Evolutionary conservation across 2,113 vertebrate genomes (phyloP).

Genomic region (Rhynchomys soricoides): DNA sequence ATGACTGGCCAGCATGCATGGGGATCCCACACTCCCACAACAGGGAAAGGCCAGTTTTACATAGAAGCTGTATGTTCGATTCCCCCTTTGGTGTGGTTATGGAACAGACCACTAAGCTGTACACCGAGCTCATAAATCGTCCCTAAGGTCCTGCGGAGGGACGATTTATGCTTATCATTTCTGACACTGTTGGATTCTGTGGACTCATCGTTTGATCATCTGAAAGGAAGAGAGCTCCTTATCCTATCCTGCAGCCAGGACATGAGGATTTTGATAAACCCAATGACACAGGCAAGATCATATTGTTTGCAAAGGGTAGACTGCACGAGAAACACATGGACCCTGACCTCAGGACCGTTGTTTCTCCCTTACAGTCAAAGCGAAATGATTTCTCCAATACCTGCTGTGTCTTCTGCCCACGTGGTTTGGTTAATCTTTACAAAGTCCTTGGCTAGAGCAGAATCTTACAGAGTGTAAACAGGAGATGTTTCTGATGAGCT

Average conservation of each 20-base stretch:
- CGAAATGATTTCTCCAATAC: constrained; percentile 38
- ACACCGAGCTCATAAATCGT: background rate
- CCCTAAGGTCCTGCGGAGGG: constrained; percentile 13
- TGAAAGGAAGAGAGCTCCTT: background rate
- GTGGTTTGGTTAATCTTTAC: constrained; percentile 76
- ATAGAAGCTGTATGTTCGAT: background rate
- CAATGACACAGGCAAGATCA: background rate
- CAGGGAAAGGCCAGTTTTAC: background rate
- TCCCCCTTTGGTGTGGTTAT: background rate
- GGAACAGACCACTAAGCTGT: background rate
- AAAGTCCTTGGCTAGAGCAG: constrained; percentile 61
- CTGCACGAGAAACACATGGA: background rate
- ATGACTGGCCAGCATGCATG: fast-evolving
- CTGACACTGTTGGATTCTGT: background rate
- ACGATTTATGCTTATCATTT: background rate
- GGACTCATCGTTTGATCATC: background rate
- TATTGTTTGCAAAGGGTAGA: background rate
- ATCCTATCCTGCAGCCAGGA: background rate
- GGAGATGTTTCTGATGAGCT: constrained; percentile 67
- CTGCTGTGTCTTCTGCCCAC: constrained; percentile 32
- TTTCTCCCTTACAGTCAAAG: background rate
- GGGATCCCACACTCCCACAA: background rate
- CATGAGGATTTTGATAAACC: background rate
- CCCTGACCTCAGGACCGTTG: background rate
- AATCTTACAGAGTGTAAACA: constrained; percentile 64